A percentile compares a stretch with the other conserved stretches of the same genome.
Conservation (phyloP, 2,797 vertebrate genomes). For the Peromyscus eremicus region DNA sequence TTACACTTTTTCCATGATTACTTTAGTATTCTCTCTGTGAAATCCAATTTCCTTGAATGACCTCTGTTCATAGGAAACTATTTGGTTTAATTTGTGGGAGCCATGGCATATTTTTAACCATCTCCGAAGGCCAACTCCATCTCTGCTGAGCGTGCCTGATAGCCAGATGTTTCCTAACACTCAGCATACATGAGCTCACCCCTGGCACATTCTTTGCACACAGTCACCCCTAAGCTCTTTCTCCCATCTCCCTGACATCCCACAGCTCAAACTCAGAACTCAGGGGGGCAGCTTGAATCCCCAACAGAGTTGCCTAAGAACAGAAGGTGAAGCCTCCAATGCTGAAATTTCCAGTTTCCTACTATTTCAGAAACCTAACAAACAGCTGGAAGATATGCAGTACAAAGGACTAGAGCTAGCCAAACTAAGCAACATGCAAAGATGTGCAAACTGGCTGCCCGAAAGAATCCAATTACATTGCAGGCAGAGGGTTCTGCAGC, state of each 20-base stretch:
- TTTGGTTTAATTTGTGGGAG: slow-evolving; percentile 80
- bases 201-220: slow-evolving; percentile 70
- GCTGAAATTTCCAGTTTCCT: slow-evolving; percentile 45
- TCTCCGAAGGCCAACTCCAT: slow-evolving; percentile 70
- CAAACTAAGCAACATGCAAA: slow-evolving; percentile 51
- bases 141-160: slow-evolving; percentile 57
- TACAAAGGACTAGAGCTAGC: neutral
- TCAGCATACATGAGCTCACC: slow-evolving; percentile 69
- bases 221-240: slow-evolving; percentile 55
- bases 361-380: neutral
- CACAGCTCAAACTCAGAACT: slow-evolving; percentile 64
- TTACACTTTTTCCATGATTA: slow-evolving; percentile 67
- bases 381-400: slow-evolving; percentile 55
- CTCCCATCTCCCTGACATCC: slow-evolving; percentile 28
- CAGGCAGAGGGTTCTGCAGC: slow-evolving; percentile 10
- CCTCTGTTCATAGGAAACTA: slow-evolving; percentile 76
- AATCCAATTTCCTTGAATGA: slow-evolving; percentile 77
- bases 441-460: slow-evolving; percentile 12
- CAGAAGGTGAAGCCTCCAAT: neutral
- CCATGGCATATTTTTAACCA: slow-evolving; percentile 66
- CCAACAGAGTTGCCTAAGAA: slow-evolving; percentile 33
- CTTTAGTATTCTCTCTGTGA: slow-evolving; percentile 72
- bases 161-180: slow-evolving; percentile 83
- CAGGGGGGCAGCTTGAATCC: neutral
- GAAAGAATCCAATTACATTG: slow-evolving; percentile 39